phyloP scores from a whole-genome alignment of 2,888 invertebrate genomes.

The Enchytraeus crypticus region DNA sequence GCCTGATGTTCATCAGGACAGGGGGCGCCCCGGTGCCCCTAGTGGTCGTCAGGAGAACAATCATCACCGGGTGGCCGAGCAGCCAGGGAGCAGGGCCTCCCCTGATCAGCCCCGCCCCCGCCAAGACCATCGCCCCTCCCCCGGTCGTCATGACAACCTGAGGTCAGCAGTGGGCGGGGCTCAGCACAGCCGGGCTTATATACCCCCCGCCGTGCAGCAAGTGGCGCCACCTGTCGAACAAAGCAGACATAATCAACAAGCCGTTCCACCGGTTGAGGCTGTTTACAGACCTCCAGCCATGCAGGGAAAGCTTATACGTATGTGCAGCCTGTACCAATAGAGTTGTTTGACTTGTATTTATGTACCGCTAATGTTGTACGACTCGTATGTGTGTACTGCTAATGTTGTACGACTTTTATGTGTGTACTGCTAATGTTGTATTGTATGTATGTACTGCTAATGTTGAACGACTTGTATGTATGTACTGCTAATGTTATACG shows the following conservation, averaged over 20 bases:
- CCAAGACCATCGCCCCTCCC: not conserved
- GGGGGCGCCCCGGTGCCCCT: not conserved
- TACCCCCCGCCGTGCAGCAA: not conserved
- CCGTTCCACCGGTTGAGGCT: conserved; percentile 11
- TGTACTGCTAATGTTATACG: too few species aligned
- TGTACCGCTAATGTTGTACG: not conserved
- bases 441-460: not conserved
- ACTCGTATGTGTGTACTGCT: not conserved
- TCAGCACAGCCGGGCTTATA: not conserved
- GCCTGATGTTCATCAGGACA: not conserved
- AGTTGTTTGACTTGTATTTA: too few species aligned
- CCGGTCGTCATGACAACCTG: not conserved
- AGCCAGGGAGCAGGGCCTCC: not conserved
- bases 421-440: not conserved
- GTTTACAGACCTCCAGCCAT: conserved; percentile 13
- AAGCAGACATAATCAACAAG: conserved; percentile 10
- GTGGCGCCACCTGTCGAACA: conserved; percentile 1
- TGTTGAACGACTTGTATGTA: not conserved
- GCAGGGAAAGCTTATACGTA: conserved; percentile 14
- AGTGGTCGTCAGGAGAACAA: not conserved
- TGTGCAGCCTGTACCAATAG: too few species aligned
- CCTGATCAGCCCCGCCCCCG: not conserved
- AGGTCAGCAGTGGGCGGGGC: not conserved
- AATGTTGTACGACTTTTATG: not conserved
- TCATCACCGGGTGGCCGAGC: too few species aligned